These are phyloP conservation scores for Patella pellucida DNA, from an alignment of 2,888 invertebrate genomes.

Conservation along the genomic window DNA sequence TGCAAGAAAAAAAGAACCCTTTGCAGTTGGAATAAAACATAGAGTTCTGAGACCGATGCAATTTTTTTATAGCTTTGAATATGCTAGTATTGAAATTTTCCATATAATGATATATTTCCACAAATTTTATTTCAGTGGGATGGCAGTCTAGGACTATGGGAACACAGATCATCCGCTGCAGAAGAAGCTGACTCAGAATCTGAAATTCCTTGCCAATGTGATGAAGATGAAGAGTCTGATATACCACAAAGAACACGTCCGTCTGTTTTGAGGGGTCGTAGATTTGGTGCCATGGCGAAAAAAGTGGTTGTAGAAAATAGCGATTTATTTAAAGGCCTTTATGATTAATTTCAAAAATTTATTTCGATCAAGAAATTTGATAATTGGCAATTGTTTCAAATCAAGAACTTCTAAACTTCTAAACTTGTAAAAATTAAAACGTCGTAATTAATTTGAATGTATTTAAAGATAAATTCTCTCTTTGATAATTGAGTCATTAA, in stretches of 20 bases:
- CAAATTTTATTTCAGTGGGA: constrained; percentile 68
- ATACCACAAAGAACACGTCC: background rate
- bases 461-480: no score
- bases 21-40: no score
- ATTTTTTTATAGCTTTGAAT: no score
- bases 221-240: background rate
- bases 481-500: no score
- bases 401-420: no score
- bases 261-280: background rate
- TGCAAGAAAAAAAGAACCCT: no score
- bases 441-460: no score
- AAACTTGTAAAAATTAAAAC: no score
- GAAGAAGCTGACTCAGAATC: constrained; percentile 14
- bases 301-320: background rate
- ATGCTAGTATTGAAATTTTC: background rate
- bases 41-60: no score
- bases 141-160: constrained; percentile 69
- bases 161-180: constrained; percentile 43
- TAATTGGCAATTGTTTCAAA: no score
- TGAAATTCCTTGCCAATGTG: background rate
- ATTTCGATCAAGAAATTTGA: no score
- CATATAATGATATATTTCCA: background rate
- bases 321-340: background rate
- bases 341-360: background rate
- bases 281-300: background rate